Conservation (phyloP, 2,888 invertebrate genomes). For the Mantis religiosa region DNA sequence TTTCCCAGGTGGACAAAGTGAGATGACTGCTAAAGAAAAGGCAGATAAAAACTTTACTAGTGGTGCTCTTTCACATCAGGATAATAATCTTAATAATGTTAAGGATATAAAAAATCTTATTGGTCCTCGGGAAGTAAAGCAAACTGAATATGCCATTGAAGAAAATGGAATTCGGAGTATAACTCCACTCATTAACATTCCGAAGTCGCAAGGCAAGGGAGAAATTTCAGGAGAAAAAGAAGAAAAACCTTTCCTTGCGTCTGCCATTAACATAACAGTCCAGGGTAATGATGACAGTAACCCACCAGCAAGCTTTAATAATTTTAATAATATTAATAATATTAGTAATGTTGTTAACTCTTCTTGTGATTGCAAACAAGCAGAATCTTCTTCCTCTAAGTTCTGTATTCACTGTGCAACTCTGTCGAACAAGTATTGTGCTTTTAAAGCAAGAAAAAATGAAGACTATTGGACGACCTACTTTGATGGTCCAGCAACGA, state of each 20-base stretch:
- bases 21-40: background rate
- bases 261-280: conserved; percentile 28
- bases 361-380: background rate
- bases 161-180: conserved; percentile 15
- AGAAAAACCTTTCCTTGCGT: conserved; percentile 28
- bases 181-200: conserved; percentile 26
- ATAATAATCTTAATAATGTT: conserved; percentile 38
- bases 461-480: background rate
- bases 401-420: conserved; percentile 1
- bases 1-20: background rate
- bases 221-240: background rate
- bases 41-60: conserved; percentile 40
- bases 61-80: conserved; percentile 51
- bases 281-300: conserved; percentile 30
- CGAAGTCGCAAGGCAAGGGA: conserved; percentile 19
- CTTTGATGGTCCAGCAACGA: conserved; percentile 34
- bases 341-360: conserved; percentile 7
- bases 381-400: background rate
- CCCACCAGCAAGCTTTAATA: conserved; percentile 33
- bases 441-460: background rate
- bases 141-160: conserved; percentile 2
- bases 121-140: background rate
- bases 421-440: background rate
- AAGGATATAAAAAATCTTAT: conserved; percentile 18
- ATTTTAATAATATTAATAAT: conserved; percentile 28